Evolutionary conservation across 2,797 vertebrate species (phyloP).

Genomic region (Bovichtus variegatus): DNA sequence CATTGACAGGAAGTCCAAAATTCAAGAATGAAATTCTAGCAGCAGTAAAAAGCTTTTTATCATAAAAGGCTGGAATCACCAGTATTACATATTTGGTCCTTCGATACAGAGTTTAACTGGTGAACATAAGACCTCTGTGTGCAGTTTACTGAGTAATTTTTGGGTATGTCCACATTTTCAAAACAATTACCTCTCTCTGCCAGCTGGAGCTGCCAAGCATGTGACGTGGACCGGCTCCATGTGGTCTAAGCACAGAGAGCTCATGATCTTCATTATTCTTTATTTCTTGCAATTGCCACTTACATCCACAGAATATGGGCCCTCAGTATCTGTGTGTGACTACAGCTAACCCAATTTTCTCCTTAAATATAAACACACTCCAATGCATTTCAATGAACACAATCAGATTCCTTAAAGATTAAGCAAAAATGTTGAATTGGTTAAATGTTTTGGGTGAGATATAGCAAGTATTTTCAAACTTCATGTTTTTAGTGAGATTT

Average conservation of each 20-base stretch:
- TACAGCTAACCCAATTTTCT: neutral
- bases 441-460: neutral
- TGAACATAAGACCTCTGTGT: conserved; percentile 17
- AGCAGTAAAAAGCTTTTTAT: neutral
- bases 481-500: neutral
- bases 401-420: neutral
- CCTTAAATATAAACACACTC: neutral
- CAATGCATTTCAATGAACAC: neutral
- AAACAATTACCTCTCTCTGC: neutral
- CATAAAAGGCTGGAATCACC: conserved; percentile 7
- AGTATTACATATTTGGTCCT: neutral
- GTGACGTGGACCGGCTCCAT: neutral
- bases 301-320: neutral
- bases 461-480: neutral
- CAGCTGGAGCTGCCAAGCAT: neutral
- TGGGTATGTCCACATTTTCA: neutral
- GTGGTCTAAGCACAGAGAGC: neutral
- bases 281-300: neutral
- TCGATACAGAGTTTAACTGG: conserved; percentile 14
- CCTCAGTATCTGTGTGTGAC: neutral
- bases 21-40: neutral
- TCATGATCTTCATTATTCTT: neutral
- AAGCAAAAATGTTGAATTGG: neutral
- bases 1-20: conserved; percentile 1
- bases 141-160: conserved; percentile 8